These are phyloP conservation scores for Bubo bubo DNA, from an alignment of 2,113 vertebrate genomes.

Conservation along the genomic window DNA sequence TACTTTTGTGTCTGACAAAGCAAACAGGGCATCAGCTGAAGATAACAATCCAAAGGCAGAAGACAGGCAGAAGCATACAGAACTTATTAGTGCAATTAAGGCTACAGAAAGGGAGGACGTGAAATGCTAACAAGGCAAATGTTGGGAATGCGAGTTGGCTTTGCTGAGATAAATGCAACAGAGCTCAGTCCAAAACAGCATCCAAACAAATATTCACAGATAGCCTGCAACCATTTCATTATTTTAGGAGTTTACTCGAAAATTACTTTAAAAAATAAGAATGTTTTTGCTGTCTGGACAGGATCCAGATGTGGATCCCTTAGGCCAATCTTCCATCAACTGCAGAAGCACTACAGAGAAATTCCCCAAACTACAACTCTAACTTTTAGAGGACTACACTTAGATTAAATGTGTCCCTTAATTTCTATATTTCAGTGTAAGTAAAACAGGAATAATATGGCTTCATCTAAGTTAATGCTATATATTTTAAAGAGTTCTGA, in stretches of 20 bases:
- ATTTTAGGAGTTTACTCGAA: background rate
- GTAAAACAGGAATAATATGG: background rate
- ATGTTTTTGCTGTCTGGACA: background rate
- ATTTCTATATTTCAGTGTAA: background rate
- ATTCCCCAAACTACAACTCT: background rate
- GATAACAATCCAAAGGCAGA: background rate
- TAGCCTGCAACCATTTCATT: background rate
- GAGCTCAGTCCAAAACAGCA: background rate
- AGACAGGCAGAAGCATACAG: background rate
- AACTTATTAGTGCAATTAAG: background rate
- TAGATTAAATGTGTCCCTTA: background rate
- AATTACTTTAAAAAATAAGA: background rate
- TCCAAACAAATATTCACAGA: background rate
- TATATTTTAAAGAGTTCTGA: background rate
- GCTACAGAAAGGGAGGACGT: background rate
- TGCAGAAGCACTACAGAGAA: background rate
- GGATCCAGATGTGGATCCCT: background rate
- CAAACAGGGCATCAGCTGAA: background rate
- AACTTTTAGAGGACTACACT: background rate
- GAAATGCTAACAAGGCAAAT: background rate
- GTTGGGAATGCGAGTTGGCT: background rate
- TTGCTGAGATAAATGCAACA: background rate
- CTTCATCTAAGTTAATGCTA: background rate
- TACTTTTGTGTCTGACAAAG: background rate
- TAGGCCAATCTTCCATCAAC: background rate